These are phyloP conservation scores for Corythornis cristatus DNA, from an alignment of 2,113 vertebrate genomes.

Conservation along the genomic window DNA sequence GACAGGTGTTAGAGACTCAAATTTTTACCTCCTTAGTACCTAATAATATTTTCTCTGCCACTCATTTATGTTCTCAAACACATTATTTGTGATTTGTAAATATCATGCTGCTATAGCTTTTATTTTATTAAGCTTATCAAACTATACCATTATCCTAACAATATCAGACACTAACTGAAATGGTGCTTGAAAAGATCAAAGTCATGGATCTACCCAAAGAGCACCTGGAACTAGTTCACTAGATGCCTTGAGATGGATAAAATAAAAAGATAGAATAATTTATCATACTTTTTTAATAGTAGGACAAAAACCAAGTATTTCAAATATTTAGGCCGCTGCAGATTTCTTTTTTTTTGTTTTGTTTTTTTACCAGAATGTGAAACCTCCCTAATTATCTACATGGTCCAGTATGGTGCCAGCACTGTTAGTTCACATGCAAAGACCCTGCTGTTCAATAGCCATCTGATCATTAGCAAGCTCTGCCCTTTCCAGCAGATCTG, in stretches of 20 bases:
- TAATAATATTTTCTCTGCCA: neutral
- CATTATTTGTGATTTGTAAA: neutral
- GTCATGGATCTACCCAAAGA: neutral
- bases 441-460: neutral
- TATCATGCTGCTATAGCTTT: neutral
- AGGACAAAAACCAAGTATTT: neutral
- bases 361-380: neutral
- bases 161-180: neutral
- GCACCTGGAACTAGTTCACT: neutral
- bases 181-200: neutral
- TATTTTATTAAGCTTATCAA: neutral
- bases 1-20: neutral
- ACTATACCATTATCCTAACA: neutral
- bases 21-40: neutral
- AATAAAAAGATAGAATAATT: neutral
- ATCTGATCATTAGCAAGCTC: neutral
- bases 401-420: neutral
- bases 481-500: neutral
- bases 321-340: neutral
- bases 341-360: neutral
- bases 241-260: neutral
- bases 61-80: neutral
- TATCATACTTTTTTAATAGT: neutral
- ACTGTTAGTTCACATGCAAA: neutral
- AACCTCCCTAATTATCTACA: neutral